Percentiles rank a stretch among this genome's conserved stretches.
phyloP scores from a whole-genome alignment of 2,113 vertebrate genomes.

The Lates calcarifer region DNA sequence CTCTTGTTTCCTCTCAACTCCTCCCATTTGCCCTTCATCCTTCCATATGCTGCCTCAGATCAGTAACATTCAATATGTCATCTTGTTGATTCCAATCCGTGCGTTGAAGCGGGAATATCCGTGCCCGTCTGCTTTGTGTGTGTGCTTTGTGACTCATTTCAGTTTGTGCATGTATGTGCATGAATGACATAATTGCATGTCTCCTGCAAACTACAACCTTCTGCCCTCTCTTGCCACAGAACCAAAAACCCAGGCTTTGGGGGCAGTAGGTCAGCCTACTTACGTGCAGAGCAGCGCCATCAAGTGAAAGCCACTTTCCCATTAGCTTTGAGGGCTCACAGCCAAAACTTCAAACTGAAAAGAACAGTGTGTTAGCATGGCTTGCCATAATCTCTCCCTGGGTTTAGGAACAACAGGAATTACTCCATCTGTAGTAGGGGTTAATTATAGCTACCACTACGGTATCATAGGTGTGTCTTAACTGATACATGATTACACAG shows the following conservation, averaged over 20 bases:
- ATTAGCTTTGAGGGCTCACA: slow-evolving; percentile 21
- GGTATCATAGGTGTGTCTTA: slow-evolving; percentile 4
- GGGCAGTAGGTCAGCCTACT: slow-evolving; percentile 33
- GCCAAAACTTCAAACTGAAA: slow-evolving; percentile 46
- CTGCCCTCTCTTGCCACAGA: slow-evolving; percentile 14
- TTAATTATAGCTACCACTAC: background rate
- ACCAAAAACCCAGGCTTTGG: slow-evolving; percentile 4
- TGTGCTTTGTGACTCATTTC: slow-evolving; percentile 31
- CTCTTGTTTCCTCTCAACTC: slow-evolving; percentile 11
- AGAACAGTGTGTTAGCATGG: slow-evolving; percentile 26
- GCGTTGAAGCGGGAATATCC: background rate
- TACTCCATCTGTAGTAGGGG: slow-evolving; percentile 8
- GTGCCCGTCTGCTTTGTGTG: background rate
- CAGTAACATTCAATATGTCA: slow-evolving; percentile 50
- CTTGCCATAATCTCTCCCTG: slow-evolving; percentile 20
- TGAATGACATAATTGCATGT: slow-evolving; percentile 41
- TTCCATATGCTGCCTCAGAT: slow-evolving; percentile 40
- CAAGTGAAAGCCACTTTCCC: slow-evolving; percentile 29
- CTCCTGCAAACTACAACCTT: slow-evolving; percentile 30
- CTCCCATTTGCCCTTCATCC: slow-evolving; percentile 37
- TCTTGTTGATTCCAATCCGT: slow-evolving; percentile 43
- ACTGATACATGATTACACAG: background rate
- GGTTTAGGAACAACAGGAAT: slow-evolving; percentile 14
- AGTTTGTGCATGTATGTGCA: slow-evolving; percentile 10
- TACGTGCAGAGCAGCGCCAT: slow-evolving; percentile 27